phyloP scores from a whole-genome alignment of 2,113 vertebrate genomes.

The Neoarius graeffei region DNA sequence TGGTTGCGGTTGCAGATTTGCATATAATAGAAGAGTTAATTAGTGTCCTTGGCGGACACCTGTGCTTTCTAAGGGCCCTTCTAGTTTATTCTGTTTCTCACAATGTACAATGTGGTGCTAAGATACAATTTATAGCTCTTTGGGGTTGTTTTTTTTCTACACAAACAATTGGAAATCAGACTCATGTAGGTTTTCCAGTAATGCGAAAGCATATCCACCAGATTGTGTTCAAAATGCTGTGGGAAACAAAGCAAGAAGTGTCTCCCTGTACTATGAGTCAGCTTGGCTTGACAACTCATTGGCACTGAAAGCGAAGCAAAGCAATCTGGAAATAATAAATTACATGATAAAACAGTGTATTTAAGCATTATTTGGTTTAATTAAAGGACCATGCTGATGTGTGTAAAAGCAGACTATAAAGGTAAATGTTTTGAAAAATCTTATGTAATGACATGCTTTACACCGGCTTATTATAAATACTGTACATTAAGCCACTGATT shows the following conservation, averaged over 20 bases:
- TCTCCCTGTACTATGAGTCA: slow-evolving; percentile 28
- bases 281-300: slow-evolving; percentile 23
- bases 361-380: background rate
- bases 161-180: background rate
- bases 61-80: no score
- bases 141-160: background rate
- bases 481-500: background rate
- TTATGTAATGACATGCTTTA: background rate
- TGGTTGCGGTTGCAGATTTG: no score
- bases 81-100: background rate
- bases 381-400: background rate
- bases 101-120: background rate
- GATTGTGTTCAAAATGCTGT: background rate
- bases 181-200: background rate
- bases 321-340: background rate
- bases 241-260: slow-evolving; percentile 7
- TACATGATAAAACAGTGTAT: background rate
- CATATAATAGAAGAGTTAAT: no score
- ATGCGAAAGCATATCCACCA: background rate
- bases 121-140: background rate
- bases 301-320: slow-evolving; percentile 11
- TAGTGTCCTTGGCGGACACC: no score
- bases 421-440: background rate
- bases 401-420: background rate
- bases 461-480: background rate